phyloP scores from a whole-genome alignment of 2,888 invertebrate genomes.

The Scaptomyza tumidula region DNA sequence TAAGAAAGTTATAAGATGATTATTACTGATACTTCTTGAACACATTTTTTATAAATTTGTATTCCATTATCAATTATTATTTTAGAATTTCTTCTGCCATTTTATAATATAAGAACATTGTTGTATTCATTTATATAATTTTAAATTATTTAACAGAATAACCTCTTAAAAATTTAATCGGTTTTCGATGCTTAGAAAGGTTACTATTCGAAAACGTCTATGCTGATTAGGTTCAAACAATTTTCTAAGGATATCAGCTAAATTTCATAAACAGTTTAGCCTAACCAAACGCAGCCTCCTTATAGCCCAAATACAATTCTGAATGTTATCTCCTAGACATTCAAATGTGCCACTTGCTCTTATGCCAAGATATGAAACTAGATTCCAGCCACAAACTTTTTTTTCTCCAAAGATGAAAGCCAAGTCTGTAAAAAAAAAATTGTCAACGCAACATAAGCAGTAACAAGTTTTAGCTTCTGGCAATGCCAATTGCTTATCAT shows the following conservation, averaged over 20 bases:
- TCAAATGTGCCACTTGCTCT: neutral
- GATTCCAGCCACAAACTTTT: constrained; percentile 10
- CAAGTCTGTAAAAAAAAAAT: constrained; percentile 27
- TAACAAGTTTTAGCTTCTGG: constrained; percentile 46
- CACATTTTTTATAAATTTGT: neutral
- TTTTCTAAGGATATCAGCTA: too few species aligned
- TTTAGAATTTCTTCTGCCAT: too few species aligned
- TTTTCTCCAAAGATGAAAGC: constrained; percentile 24
- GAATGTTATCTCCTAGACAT: neutral
- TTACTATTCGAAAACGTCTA: too few species aligned
- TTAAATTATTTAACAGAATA: too few species aligned
- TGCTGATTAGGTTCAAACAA: too few species aligned
- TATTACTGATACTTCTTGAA: neutral
- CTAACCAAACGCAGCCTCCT: neutral
- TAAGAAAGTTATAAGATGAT: neutral
- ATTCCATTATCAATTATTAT: too few species aligned
- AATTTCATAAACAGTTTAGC: neutral
- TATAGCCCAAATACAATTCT: neutral
- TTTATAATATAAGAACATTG: too few species aligned
- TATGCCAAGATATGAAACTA: constrained; percentile 5
- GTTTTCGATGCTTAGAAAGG: too few species aligned
- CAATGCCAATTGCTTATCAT: constrained; percentile 33
- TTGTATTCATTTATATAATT: too few species aligned
- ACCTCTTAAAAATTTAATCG: too few species aligned
- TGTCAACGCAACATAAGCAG: constrained; percentile 51